phyloP scores from a whole-genome alignment of 1,140 invertebrate genomes.

The Apis dorsata region DNA sequence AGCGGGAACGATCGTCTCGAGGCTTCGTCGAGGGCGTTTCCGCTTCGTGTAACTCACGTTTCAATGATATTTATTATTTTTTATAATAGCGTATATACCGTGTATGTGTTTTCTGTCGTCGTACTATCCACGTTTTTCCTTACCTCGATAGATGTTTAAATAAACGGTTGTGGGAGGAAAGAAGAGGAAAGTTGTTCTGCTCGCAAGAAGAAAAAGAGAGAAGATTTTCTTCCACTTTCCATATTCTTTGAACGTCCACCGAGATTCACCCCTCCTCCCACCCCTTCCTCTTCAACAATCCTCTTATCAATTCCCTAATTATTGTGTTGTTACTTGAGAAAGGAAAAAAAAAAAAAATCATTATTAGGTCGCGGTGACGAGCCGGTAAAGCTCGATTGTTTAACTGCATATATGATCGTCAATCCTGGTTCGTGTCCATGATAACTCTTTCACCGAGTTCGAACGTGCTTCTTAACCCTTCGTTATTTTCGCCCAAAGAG shows the following conservation, averaged over 20 bases:
- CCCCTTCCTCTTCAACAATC: not conserved
- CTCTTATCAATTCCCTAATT: conserved; percentile 62
- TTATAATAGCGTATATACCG: conserved; percentile 63
- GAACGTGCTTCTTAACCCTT: conserved; percentile 14
- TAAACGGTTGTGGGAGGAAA: not conserved
- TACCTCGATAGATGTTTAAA: conserved; percentile 55
- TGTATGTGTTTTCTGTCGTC: conserved; percentile 62
- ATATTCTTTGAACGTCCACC: not conserved
- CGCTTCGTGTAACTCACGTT: conserved; percentile 58
- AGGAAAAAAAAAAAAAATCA: no score
- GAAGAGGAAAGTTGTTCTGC: not conserved
- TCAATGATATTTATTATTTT: conserved; percentile 65
- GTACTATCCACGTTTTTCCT: conserved; percentile 50
- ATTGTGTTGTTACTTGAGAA: conserved; percentile 54
- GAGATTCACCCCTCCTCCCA: not conserved
- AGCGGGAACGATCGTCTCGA: conserved; percentile 29
- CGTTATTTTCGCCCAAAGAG: not conserved
- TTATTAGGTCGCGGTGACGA: conserved; percentile 21
- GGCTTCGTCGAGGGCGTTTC: conserved; percentile 13
- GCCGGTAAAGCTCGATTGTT: conserved; percentile 61
- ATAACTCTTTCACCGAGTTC: conserved; percentile 12
- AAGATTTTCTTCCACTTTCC: not conserved
- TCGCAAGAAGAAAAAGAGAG: not conserved
- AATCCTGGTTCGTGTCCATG: conserved; percentile 57
- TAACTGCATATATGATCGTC: conserved; percentile 71